phyloP scores from a whole-genome alignment of 2,113 vertebrate genomes.

The Xyrauchen texanus region DNA sequence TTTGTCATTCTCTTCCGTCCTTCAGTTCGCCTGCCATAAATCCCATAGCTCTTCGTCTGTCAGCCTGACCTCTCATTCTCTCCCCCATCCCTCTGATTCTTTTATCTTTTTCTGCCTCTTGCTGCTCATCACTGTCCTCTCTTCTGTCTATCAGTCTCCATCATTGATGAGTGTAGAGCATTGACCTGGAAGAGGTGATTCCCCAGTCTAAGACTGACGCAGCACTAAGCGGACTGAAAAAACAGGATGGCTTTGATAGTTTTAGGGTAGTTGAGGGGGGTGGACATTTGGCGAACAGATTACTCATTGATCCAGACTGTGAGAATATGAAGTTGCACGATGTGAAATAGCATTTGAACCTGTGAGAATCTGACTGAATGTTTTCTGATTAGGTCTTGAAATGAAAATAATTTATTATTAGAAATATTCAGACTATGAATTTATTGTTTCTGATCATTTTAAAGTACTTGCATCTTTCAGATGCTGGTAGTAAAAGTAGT shows the following conservation, averaged over 20 bases:
- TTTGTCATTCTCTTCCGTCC: conserved; percentile 29
- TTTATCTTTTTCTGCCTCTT: not conserved
- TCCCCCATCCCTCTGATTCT: not conserved
- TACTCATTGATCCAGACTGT: conserved; percentile 3
- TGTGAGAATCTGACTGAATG: not conserved
- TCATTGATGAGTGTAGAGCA: conserved; percentile 35
- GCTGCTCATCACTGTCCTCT: conserved; percentile 19
- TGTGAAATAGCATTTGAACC: too few species aligned
- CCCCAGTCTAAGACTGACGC: conserved; percentile 25
- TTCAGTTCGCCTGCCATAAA: conserved; percentile 25
- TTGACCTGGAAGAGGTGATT: conserved; percentile 56
- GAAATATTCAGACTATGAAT: too few species aligned
- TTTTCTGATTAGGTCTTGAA: too few species aligned
- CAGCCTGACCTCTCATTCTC: conserved; percentile 16
- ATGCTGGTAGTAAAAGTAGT: too few species aligned
- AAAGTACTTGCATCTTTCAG: too few species aligned
- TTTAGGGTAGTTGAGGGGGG: conserved; percentile 21
- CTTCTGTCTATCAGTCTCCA: conserved; percentile 4
- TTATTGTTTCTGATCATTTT: too few species aligned
- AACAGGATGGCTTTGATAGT: conserved; percentile 11
- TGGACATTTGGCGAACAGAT: too few species aligned
- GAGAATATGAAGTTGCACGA: not conserved
- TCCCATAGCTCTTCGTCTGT: conserved; percentile 14
- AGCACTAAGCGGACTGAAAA: conserved; percentile 2
- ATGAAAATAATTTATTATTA: too few species aligned